phyloP scores from a whole-genome alignment of 2,888 invertebrate species.

The Leptinotarsa rubiginosa region DNA sequence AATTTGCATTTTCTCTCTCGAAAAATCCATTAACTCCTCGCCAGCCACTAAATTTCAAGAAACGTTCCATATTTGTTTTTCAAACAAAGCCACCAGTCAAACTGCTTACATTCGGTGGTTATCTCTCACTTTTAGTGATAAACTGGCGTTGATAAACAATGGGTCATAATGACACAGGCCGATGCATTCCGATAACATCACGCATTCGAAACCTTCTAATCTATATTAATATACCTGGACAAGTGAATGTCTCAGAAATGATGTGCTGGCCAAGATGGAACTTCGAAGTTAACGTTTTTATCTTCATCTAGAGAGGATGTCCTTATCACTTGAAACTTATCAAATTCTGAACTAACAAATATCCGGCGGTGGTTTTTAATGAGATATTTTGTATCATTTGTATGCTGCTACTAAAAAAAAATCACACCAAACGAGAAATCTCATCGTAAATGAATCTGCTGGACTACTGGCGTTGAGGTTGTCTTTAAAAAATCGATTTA shows the following conservation, averaged over 20 bases:
- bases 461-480: not conserved
- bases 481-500: not conserved
- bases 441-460: not conserved
- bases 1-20: too few species aligned
- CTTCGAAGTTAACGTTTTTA: conserved; percentile 42
- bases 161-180: conserved; percentile 60
- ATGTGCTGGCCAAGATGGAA: conserved; percentile 9
- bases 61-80: conserved; percentile 8
- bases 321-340: conserved; percentile 59
- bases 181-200: conserved; percentile 54
- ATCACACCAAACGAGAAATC: not conserved
- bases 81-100: conserved; percentile 9
- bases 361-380: conserved; percentile 25
- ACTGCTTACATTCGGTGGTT: conserved; percentile 11
- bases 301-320: conserved; percentile 61
- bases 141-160: conserved; percentile 58
- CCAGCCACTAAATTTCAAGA: too few species aligned
- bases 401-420: conserved; percentile 2
- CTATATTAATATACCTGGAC: conserved; percentile 33
- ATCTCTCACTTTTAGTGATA: conserved; percentile 50
- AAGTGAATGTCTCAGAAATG: conserved; percentile 11
- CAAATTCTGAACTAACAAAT: conserved; percentile 49
- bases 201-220: conserved; percentile 40
- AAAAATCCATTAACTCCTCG: too few species aligned
- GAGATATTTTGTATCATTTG: conserved; percentile 8